Percentiles rank a stretch among this genome's conserved stretches.
phyloP scores from a whole-genome alignment of 2,888 invertebrate genomes.

The Callosobruchus maculatus region DNA sequence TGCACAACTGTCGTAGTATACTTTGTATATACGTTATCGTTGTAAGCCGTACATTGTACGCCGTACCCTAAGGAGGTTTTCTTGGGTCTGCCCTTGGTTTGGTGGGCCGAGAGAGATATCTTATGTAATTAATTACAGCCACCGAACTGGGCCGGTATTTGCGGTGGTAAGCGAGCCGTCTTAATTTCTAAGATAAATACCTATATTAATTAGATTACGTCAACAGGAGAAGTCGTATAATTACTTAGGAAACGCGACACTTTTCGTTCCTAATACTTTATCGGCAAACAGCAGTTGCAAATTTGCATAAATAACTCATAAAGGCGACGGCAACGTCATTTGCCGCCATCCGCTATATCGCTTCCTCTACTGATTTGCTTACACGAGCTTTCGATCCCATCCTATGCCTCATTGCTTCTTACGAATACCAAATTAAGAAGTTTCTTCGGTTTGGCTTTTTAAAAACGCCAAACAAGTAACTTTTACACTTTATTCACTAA shows the following conservation, averaged over 20 bases:
- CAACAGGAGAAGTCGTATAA: slow-evolving; percentile 48
- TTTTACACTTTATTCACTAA: too few species aligned
- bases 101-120: slow-evolving; percentile 27
- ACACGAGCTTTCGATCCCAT: not conserved
- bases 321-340: slow-evolving; percentile 19
- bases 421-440: too few species aligned
- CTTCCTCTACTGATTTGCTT: not conserved
- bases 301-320: slow-evolving; percentile 47
- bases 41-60: too few species aligned
- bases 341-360: not conserved
- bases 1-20: too few species aligned
- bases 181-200: slow-evolving; percentile 50
- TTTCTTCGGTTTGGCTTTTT: too few species aligned
- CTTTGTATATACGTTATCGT: too few species aligned
- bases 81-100: not conserved
- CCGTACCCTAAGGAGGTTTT: not conserved
- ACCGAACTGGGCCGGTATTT: slow-evolving; percentile 45
- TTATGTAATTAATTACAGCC: slow-evolving; percentile 47
- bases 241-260: slow-evolving; percentile 47
- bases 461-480: too few species aligned
- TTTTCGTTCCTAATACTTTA: slow-evolving; percentile 49
- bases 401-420: not conserved
- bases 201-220: slow-evolving; percentile 49
- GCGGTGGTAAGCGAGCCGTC: slow-evolving; percentile 47
- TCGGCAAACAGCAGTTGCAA: slow-evolving; percentile 42